Conservation (phyloP, 1,140 invertebrate species). For the Bicyclus anynana region DNA sequence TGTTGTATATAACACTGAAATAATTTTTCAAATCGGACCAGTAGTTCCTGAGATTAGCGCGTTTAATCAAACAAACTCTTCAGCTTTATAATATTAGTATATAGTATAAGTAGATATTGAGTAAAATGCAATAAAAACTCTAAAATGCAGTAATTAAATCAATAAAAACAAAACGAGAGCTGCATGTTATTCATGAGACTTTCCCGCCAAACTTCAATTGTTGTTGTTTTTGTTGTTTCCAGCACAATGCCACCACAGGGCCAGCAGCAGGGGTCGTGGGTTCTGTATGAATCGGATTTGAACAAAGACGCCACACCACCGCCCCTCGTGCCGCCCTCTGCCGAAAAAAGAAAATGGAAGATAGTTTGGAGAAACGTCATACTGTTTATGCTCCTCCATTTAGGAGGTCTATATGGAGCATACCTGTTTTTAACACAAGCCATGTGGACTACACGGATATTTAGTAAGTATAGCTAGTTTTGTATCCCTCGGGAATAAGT, state of each 20-base stretch:
- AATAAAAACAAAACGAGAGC: too few species aligned
- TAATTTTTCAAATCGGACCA: too few species aligned
- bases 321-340: constrained; percentile 41
- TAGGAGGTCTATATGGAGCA: constrained; percentile 84
- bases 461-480: constrained; percentile 78
- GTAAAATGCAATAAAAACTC: too few species aligned
- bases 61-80: too few species aligned
- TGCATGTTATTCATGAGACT: too few species aligned
- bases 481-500: not conserved
- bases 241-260: constrained; percentile 56
- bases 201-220: too few species aligned
- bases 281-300: constrained; percentile 45
- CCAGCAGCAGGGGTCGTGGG: constrained; percentile 46
- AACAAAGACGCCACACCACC: constrained; percentile 30
- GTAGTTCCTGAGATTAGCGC: too few species aligned
- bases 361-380: constrained; percentile 89
- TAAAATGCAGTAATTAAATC: too few species aligned
- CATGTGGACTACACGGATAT: constrained; percentile 81
- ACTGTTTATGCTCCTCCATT: constrained; percentile 84
- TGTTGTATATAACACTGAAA: too few species aligned
- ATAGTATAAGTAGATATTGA: too few species aligned
- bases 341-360: constrained; percentile 73
- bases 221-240: constrained; percentile 22
- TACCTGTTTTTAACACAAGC: constrained; percentile 82
- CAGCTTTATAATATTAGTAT: too few species aligned